These are phyloP conservation scores for Pitta sordida DNA, from an alignment of 2,113 vertebrate species.

Conservation along the genomic window DNA sequence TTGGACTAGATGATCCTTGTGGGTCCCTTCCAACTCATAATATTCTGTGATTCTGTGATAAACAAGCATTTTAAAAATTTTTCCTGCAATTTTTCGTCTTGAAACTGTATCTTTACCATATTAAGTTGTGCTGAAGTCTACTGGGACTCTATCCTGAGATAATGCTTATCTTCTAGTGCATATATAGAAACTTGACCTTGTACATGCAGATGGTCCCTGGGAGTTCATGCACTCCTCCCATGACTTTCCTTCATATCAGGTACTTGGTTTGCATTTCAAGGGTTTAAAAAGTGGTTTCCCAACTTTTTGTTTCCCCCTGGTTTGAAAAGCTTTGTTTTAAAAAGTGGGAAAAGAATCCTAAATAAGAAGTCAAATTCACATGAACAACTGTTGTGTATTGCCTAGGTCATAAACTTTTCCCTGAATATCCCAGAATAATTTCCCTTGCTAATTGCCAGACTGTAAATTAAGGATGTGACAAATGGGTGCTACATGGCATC, in stretches of 20 bases:
- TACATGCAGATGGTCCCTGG: neutral
- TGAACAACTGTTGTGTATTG: neutral
- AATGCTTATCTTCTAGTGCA: neutral
- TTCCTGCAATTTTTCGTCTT: neutral
- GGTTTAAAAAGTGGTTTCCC: neutral
- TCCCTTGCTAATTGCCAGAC: neutral
- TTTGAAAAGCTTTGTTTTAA: neutral
- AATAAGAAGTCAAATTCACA: neutral
- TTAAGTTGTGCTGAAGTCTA: neutral
- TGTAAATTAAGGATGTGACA: neutral
- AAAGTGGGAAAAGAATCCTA: neutral
- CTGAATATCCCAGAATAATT: neutral
- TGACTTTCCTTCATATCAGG: neutral
- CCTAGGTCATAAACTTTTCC: neutral
- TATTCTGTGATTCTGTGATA: too few relatives aligned
- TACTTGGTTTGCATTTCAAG: neutral
- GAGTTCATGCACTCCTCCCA: neutral
- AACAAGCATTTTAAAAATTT: neutral
- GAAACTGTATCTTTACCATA: neutral
- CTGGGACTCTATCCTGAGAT: neutral
- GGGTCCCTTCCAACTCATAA: too few relatives aligned
- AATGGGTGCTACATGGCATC: neutral
- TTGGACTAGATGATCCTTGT: too few relatives aligned
- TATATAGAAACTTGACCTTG: neutral
- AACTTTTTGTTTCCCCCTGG: neutral